A percentile compares a stretch with the other conserved stretches of the same genome.
Conservation (phyloP, 2,797 vertebrate genomes). For the Tachyglossus aculeatus region DNA sequence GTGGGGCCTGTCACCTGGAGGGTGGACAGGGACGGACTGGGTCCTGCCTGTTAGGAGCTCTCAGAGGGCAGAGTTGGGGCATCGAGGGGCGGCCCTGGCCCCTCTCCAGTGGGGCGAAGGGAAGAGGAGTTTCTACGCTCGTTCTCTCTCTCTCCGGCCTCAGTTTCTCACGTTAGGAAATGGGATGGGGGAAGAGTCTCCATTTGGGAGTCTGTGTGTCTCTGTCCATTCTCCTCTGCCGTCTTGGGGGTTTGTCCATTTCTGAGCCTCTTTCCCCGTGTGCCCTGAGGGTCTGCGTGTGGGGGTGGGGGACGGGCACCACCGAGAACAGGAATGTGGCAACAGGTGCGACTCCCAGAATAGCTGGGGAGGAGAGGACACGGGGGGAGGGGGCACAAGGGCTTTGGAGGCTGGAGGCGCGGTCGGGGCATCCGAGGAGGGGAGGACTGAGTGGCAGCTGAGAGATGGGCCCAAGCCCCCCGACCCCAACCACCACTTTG, state of each 20-base stretch:
- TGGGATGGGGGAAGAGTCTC: too few relatives aligned
- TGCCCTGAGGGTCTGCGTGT: not conserved
- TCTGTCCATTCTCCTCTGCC: too few relatives aligned
- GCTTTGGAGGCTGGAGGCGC: conserved; percentile 12
- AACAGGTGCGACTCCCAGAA: conserved; percentile 65
- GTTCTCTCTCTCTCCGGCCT: not conserved
- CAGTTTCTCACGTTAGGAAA: not conserved
- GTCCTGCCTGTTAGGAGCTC: too few relatives aligned
- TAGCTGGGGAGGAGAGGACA: conserved; percentile 53
- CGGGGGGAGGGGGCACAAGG: conserved; percentile 18
- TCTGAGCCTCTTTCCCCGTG: not conserved
- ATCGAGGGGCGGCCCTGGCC: too few relatives aligned
- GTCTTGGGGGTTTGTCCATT: too few relatives aligned
- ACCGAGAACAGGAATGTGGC: conserved; percentile 27
- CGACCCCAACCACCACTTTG: not conserved
- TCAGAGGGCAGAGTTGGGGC: too few relatives aligned
- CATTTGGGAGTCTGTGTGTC: too few relatives aligned
- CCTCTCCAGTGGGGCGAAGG: too few relatives aligned
- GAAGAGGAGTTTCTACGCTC: not conserved
- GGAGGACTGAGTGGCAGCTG: too few relatives aligned
- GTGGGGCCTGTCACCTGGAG: too few relatives aligned
- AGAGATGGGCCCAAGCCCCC: not conserved
- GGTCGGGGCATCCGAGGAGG: not conserved
- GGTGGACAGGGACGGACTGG: too few relatives aligned
- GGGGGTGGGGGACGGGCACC: conserved; percentile 40